Percentiles rank a stretch among this genome's conserved stretches.
phyloP scores from a whole-genome alignment of 2,113 vertebrate species.

The Pica pica region DNA sequence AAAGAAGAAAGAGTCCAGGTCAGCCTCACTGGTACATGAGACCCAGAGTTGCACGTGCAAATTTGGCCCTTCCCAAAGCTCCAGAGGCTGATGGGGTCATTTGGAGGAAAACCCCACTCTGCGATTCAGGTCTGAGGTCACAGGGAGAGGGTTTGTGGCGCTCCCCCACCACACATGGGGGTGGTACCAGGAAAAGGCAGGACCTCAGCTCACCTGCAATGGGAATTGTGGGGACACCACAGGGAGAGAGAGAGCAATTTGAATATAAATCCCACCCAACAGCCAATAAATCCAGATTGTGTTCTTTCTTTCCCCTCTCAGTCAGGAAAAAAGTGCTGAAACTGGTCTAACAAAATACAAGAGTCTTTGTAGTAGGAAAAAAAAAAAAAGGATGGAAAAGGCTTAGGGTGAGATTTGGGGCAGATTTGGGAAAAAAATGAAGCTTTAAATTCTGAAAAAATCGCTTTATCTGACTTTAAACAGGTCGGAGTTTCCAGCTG shows the following conservation, averaged over 20 bases:
- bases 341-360: background rate
- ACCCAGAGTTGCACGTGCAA: background rate
- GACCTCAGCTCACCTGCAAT: background rate
- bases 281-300: background rate
- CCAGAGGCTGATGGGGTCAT: background rate
- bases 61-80: background rate
- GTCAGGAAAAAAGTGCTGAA: background rate
- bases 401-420: background rate
- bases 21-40: background rate
- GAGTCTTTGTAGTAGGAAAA: background rate
- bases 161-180: background rate
- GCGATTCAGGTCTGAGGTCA: background rate
- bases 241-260: background rate
- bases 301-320: background rate
- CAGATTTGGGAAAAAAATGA: background rate
- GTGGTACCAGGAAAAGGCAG: background rate
- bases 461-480: background rate
- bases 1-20: background rate
- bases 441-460: background rate
- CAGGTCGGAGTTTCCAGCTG: background rate
- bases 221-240: background rate
- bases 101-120: rapidly evolving
- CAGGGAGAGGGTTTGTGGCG: background rate
- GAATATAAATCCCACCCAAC: background rate
- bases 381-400: background rate